Evolutionary conservation across 2,888 invertebrate species (phyloP).

Genomic region (Prostheceraeus crozeri): DNA sequence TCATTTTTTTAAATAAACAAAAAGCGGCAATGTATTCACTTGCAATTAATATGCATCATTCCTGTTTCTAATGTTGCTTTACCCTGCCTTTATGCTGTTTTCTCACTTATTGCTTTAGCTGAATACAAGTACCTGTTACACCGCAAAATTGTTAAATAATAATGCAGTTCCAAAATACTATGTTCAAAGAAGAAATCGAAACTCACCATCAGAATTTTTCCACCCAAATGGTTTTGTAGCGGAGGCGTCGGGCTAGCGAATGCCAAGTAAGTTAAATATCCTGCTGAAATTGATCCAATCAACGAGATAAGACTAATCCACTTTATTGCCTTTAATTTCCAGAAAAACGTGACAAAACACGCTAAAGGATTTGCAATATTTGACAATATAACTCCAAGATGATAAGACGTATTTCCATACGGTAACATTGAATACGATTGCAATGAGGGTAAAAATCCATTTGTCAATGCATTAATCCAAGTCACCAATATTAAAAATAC

Average conservation of each 20-base stretch:
- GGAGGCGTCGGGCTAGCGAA: constrained; percentile 66
- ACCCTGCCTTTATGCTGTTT: too few relatives aligned
- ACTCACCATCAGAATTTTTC: constrained; percentile 65
- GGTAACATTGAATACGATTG: constrained; percentile 74
- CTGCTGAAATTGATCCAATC: constrained; percentile 59
- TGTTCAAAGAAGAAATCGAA: too few relatives aligned
- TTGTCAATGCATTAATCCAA: constrained; percentile 65
- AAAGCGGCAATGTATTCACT: too few relatives aligned
- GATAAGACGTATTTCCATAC: constrained; percentile 70
- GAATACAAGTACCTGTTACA: too few relatives aligned
- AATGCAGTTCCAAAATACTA: too few relatives aligned
- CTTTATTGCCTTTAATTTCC: constrained; percentile 47
- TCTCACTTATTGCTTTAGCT: too few relatives aligned
- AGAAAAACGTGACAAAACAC: constrained; percentile 62
- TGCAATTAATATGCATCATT: too few relatives aligned
- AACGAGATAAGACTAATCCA: constrained; percentile 55
- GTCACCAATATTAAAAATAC: constrained; percentile 55
- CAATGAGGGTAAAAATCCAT: constrained; percentile 71
- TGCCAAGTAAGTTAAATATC: constrained; percentile 67
- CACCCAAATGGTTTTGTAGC: constrained; percentile 61
- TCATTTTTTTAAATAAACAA: too few relatives aligned
- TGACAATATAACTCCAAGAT: constrained; percentile 68
- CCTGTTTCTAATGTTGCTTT: too few relatives aligned
- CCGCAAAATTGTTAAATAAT: too few relatives aligned
- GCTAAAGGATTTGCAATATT: constrained; percentile 74